Evolutionary conservation across 2,888 invertebrate species (phyloP).

Genomic region (Philhelius pedissequus): DNA sequence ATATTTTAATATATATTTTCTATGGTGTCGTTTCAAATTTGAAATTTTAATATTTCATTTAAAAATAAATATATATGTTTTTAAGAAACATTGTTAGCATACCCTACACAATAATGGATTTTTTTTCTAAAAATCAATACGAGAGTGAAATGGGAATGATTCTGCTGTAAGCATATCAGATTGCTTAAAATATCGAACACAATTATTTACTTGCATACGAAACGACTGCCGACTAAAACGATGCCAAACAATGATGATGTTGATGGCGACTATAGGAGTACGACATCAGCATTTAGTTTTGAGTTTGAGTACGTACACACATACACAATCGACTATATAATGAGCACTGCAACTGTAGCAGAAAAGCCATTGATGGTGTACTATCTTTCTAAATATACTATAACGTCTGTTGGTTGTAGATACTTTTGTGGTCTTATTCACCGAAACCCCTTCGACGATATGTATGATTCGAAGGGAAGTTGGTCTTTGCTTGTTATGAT

Average conservation of each 20-base stretch:
- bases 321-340: background rate
- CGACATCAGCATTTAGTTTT: background rate
- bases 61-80: too few relatives aligned
- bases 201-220: background rate
- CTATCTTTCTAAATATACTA: too few relatives aligned
- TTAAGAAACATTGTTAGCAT: background rate
- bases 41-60: too few relatives aligned
- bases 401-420: background rate
- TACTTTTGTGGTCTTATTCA: conserved; percentile 6
- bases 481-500: background rate
- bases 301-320: background rate
- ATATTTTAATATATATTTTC: too few relatives aligned
- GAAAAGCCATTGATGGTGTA: background rate
- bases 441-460: background rate
- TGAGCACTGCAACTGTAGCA: background rate
- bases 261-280: background rate
- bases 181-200: background rate
- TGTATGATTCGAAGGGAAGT: background rate
- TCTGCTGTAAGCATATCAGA: background rate
- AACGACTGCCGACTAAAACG: background rate
- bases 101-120: background rate
- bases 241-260: background rate
- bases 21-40: too few relatives aligned
- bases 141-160: background rate
- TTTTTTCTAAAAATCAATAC: background rate